phyloP scores from a whole-genome alignment of 2,888 invertebrate genomes.

The Nysson spinosus region DNA sequence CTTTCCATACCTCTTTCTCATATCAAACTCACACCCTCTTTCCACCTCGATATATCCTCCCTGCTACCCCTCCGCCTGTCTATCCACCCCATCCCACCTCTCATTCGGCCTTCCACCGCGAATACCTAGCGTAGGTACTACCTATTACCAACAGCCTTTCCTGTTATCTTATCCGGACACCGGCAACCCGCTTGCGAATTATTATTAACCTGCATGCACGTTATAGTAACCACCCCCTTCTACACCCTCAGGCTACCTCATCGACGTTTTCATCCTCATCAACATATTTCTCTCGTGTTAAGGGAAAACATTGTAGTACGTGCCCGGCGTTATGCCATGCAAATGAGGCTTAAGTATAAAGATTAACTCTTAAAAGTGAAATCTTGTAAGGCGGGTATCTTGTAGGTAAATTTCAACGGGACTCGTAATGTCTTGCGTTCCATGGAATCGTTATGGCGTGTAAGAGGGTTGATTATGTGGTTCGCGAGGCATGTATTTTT shows the following conservation, averaged over 20 bases:
- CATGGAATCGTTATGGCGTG: too few species aligned
- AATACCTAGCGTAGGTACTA: slow-evolving; percentile 61
- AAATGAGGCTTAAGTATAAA: too few species aligned
- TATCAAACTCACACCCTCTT: slow-evolving; percentile 8
- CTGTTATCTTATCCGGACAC: slow-evolving; percentile 77
- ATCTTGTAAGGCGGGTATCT: too few species aligned
- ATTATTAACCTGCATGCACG: slow-evolving; percentile 73
- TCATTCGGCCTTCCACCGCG: slow-evolving; percentile 21
- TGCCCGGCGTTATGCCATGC: too few species aligned
- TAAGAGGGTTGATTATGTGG: too few species aligned
- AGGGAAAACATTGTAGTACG: background rate
- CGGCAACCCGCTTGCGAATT: slow-evolving; percentile 70
- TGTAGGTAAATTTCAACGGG: too few species aligned
- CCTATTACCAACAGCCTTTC: slow-evolving; percentile 76
- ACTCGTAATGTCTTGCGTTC: too few species aligned
- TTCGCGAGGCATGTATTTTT: too few species aligned
- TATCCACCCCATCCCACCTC: background rate
- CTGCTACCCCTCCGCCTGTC: background rate
- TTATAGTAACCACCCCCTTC: slow-evolving; percentile 57
- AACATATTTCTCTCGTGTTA: slow-evolving; percentile 4
- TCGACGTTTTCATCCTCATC: slow-evolving; percentile 24
- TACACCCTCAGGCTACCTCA: slow-evolving; percentile 11
- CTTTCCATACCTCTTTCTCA: background rate
- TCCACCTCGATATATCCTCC: slow-evolving; percentile 10
- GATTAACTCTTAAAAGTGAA: too few species aligned